These are phyloP conservation scores for Pantherophis alleghaniensis DNA, from an alignment of 2,797 vertebrate genomes.

Conservation along the genomic window DNA sequence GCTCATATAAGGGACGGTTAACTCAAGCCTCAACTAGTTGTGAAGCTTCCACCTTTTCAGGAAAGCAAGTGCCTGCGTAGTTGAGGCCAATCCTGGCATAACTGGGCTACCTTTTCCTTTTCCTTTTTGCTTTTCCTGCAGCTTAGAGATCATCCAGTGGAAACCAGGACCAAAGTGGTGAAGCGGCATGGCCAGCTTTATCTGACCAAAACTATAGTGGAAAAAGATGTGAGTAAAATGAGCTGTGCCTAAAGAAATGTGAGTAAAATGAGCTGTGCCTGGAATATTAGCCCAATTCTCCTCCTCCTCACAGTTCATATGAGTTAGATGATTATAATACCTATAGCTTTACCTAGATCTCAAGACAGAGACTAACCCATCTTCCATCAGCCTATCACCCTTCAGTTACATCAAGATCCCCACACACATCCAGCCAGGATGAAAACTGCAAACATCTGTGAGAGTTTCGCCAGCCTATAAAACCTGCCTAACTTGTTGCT, in stretches of 20 bases:
- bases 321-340: background rate
- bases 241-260: conserved; percentile 68
- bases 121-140: conserved; percentile 55
- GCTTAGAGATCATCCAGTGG: conserved; percentile 73
- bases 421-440: background rate
- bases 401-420: background rate
- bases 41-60: background rate
- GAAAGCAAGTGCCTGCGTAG: background rate
- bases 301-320: background rate
- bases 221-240: conserved; percentile 79
- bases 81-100: background rate
- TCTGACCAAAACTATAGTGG: conserved; percentile 71
- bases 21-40: background rate
- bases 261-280: conserved; percentile 39
- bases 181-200: conserved; percentile 70
- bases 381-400: background rate
- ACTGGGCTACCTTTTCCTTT: background rate
- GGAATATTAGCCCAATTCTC: background rate
- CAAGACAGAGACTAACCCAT: background rate
- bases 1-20: background rate
- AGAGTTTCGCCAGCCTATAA: background rate
- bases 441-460: rapidly evolving
- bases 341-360: background rate
- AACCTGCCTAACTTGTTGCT: background rate
- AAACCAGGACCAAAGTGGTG: conserved; percentile 75